A percentile compares a stretch with the other conserved stretches of the same genome.
phyloP scores from a whole-genome alignment of 35 echinoderm and acorn worm genomes.

The Anneissia japonica region DNA sequence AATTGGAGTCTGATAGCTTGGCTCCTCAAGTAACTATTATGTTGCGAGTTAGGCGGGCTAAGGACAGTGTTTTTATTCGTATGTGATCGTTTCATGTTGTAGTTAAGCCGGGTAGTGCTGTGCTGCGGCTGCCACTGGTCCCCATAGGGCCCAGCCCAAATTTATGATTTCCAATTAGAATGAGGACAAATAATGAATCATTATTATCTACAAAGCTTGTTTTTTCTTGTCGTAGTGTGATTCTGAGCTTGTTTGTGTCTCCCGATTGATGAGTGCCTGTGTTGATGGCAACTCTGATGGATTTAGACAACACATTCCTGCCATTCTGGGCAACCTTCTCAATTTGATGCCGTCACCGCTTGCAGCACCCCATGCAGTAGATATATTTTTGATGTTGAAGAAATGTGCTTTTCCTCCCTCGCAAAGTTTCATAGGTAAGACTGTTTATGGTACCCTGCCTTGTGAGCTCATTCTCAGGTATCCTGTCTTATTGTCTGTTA shows the following conservation, averaged over 20 bases:
- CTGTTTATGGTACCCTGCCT: neutral
- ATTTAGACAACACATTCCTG: conserved; percentile 44
- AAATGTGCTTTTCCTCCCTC: conserved; percentile 60
- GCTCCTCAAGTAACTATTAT: no score
- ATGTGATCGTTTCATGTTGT: no score
- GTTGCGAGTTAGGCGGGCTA: no score
- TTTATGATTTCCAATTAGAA: neutral
- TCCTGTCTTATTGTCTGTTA: no score
- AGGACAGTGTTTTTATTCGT: no score
- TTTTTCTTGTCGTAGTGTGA: conserved; percentile 27
- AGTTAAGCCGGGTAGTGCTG: no score
- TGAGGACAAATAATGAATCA: neutral
- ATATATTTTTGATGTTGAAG: conserved; percentile 30
- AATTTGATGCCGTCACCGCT: conserved; percentile 71
- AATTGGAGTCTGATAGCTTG: no score
- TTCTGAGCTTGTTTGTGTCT: conserved; percentile 10
- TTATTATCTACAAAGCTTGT: neutral
- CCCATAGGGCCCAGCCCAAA: neutral
- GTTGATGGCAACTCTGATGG: conserved; percentile 40
- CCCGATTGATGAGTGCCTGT: conserved; percentile 36
- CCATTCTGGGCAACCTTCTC: conserved; percentile 45
- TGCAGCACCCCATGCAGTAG: conserved; percentile 36
- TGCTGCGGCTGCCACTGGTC: neutral
- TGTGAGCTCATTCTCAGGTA: no score
- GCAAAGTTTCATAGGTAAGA: conserved; percentile 1